phyloP scores from a whole-genome alignment of 1,140 invertebrate species.

The Sycophaga agraensis region DNA sequence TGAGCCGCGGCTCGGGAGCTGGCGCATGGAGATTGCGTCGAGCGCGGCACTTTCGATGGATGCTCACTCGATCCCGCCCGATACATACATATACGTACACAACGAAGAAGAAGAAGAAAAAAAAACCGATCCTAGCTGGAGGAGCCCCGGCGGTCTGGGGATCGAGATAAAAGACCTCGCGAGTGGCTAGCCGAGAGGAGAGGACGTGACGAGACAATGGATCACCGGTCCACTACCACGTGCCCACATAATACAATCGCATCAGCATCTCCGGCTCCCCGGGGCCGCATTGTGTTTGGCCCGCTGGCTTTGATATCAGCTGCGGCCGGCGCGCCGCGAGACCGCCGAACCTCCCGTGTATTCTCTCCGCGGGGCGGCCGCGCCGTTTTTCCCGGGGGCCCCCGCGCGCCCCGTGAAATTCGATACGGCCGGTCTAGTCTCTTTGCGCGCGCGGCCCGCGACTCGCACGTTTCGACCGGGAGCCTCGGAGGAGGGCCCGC shows the following conservation, averaged over 20 bases:
- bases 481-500: too few relatives aligned
- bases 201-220: slow-evolving; percentile 60
- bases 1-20: not conserved
- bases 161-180: slow-evolving; percentile 55
- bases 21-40: slow-evolving; percentile 21
- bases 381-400: slow-evolving; percentile 31
- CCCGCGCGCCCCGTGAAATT: not conserved
- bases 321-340: slow-evolving; percentile 35
- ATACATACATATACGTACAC: slow-evolving; percentile 37
- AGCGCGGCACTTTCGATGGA: slow-evolving; percentile 57
- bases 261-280: slow-evolving; percentile 53
- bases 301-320: slow-evolving; percentile 51
- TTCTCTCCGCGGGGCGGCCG: slow-evolving; percentile 29
- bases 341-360: slow-evolving; percentile 35
- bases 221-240: slow-evolving; percentile 52
- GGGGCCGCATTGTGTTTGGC: slow-evolving; percentile 44
- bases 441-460: not conserved
- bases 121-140: too few relatives aligned
- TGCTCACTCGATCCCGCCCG: slow-evolving; percentile 53
- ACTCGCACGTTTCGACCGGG: not conserved
- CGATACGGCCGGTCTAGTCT: not conserved
- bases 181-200: slow-evolving; percentile 46
- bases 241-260: slow-evolving; percentile 55
- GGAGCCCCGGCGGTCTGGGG: slow-evolving; percentile 40
- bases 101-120: not conserved